phyloP scores from a whole-genome alignment of 2,888 invertebrate species.

The Spodoptera picta region DNA sequence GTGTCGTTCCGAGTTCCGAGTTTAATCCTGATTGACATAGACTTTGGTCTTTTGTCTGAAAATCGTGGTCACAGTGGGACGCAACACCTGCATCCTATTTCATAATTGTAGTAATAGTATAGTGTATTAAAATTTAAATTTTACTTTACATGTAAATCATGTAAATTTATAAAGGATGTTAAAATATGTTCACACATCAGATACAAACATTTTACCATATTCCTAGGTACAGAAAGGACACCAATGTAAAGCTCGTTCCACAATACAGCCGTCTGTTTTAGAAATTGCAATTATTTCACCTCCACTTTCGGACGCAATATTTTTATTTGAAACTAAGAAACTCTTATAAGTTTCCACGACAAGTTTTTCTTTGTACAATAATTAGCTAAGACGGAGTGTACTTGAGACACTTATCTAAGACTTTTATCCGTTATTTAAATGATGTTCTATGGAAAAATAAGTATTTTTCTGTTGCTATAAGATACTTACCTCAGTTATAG shows the following conservation, averaged over 20 bases:
- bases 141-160: no score
- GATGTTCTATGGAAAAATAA: not conserved
- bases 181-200: no score
- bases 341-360: slow-evolving; percentile 21
- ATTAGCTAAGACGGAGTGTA: slow-evolving; percentile 22
- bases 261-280: slow-evolving; percentile 26
- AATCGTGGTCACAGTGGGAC: no score
- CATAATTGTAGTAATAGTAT: no score
- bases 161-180: no score
- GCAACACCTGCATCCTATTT: no score
- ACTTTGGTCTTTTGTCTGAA: no score
- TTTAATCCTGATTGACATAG: no score
- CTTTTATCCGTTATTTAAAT: not conserved
- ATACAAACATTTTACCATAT: slow-evolving; percentile 1
- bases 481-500: no score
- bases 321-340: slow-evolving; percentile 22
- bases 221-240: slow-evolving; percentile 58
- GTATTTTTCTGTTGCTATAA: no score
- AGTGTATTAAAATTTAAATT: no score
- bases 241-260: slow-evolving; percentile 31
- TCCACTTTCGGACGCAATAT: slow-evolving; percentile 21
- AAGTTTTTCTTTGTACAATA: slow-evolving; percentile 23
- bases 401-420: slow-evolving; percentile 6
- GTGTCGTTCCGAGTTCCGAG: no score
- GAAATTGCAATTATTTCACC: slow-evolving; percentile 34